These are phyloP conservation scores for Camelus dromedarius DNA, from an alignment of 2,113 vertebrate species.

Conservation along the genomic window DNA sequence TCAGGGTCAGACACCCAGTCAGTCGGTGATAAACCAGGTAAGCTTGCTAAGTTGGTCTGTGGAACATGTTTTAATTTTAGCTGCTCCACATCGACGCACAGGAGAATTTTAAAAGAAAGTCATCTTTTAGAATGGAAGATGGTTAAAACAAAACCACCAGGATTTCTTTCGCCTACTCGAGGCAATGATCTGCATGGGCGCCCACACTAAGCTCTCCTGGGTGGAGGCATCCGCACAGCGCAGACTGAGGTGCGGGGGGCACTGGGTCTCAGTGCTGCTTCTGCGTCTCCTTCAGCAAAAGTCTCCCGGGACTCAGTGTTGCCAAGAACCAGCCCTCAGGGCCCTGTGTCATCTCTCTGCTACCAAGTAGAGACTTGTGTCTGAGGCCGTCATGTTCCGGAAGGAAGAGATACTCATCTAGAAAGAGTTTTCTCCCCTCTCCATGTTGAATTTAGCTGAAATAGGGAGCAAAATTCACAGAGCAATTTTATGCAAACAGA, in stretches of 20 bases:
- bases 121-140: background rate
- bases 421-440: background rate
- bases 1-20: background rate
- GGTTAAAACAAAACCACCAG: background rate
- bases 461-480: background rate
- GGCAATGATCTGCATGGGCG: background rate
- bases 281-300: background rate
- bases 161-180: background rate
- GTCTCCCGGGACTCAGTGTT: too few relatives aligned
- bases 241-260: rapidly evolving
- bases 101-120: conserved; percentile 14
- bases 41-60: background rate
- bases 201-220: rapidly evolving
- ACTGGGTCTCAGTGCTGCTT: background rate
- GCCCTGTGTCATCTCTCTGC: background rate
- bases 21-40: background rate
- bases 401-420: background rate
- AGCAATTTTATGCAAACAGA: background rate
- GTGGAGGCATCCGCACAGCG: background rate
- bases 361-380: background rate
- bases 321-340: background rate
- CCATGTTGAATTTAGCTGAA: background rate
- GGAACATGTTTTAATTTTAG: background rate
- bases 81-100: background rate
- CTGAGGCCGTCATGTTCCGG: too few relatives aligned